A percentile compares a stretch with the other conserved stretches of the same genome.
Evolutionary conservation across 2,797 vertebrate genomes (phyloP).

Genomic region (Loriculus beryllinus): DNA sequence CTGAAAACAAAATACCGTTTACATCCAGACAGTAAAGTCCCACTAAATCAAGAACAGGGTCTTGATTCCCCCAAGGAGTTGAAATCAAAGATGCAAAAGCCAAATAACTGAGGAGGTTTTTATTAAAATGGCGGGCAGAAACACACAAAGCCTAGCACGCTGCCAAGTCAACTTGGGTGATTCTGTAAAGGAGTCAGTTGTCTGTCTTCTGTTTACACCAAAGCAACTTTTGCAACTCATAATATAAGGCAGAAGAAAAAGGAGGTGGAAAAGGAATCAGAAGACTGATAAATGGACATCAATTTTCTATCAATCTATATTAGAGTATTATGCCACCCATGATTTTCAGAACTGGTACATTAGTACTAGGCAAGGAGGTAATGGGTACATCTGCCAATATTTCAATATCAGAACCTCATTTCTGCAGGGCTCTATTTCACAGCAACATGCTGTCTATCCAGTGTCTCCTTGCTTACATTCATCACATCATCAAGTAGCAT

Average conservation of each 20-base stretch:
- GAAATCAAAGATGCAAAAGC: slow-evolving; percentile 23
- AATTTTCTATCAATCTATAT: not conserved
- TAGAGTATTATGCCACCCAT: not conserved
- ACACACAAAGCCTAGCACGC: not conserved
- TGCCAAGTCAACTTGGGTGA: not conserved
- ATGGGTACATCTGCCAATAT: not conserved
- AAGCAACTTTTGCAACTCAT: not conserved
- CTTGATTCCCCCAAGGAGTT: slow-evolving; percentile 13
- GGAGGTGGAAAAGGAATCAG: not conserved
- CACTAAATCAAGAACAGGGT: not conserved
- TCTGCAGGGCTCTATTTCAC: not conserved
- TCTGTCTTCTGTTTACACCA: not conserved
- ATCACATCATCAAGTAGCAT: not conserved
- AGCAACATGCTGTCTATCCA: not conserved
- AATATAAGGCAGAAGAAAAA: not conserved
- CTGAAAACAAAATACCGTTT: not conserved
- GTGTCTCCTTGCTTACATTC: not conserved
- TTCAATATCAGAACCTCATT: not conserved
- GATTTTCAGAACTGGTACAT: not conserved
- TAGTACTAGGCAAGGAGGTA: not conserved
- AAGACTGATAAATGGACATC: not conserved
- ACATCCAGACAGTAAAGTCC: not conserved
- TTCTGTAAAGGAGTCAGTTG: not conserved
- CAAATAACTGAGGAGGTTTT: slow-evolving; percentile 7
- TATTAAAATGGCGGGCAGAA: not conserved